Evolutionary conservation across 1,140 invertebrate genomes (phyloP).

Genomic region (Drosophila navojoa): DNA sequence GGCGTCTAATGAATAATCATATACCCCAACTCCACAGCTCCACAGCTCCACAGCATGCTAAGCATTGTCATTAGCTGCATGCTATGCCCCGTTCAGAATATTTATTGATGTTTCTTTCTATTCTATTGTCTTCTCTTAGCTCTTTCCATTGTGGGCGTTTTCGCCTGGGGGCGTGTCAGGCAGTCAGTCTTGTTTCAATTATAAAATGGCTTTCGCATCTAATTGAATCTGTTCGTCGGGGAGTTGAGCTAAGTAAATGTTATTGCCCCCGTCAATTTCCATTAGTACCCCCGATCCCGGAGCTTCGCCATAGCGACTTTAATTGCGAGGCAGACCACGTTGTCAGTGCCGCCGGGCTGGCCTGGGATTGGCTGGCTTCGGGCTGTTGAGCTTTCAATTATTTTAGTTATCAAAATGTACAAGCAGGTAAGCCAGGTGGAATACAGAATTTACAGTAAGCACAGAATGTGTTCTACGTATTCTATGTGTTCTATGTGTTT

Average conservation of each 20-base stretch:
- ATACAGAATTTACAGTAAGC: not conserved
- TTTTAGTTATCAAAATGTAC: constrained; percentile 5
- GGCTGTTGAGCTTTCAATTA: constrained; percentile 30
- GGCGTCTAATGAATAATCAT: constrained; percentile 61
- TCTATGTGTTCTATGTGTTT: not conserved
- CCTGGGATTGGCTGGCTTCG: constrained; percentile 18
- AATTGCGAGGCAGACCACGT: constrained; percentile 46
- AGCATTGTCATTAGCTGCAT: constrained; percentile 19
- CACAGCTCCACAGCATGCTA: not conserved
- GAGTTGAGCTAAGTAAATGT: constrained; percentile 59
- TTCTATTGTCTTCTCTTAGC: not conserved
- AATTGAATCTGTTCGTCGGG: constrained; percentile 60
- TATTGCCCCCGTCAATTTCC: constrained; percentile 53
- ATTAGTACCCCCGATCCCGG: constrained; percentile 15
- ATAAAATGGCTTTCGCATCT: constrained; percentile 71
- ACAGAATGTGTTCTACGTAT: not conserved
- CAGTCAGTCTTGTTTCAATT: constrained; percentile 60
- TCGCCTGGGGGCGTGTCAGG: constrained; percentile 9
- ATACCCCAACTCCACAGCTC: not conserved
- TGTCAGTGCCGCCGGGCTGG: constrained; percentile 18
- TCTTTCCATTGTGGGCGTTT: constrained; percentile 1
- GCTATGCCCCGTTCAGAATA: constrained; percentile 18
- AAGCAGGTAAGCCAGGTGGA: not conserved
- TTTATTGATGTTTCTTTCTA: constrained; percentile 61
- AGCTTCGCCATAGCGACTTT: constrained; percentile 35